phyloP scores from a whole-genome alignment of 2,888 invertebrate species.

The Smittia aterrima region DNA sequence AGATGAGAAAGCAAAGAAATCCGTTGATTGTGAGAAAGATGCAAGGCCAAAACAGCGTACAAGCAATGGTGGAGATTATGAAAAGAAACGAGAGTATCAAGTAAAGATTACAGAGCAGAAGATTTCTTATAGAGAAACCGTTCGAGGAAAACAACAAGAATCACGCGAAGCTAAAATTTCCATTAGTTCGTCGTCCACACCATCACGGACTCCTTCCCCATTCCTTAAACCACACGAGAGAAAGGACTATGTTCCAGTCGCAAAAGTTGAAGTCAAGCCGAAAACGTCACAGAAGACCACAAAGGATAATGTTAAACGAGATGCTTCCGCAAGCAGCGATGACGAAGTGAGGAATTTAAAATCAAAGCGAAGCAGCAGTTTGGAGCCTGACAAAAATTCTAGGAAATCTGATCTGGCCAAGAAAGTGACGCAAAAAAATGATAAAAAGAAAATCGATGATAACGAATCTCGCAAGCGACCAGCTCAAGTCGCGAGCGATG shows the following conservation, averaged over 20 bases:
- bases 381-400: slow-evolving; percentile 56
- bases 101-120: slow-evolving; percentile 13
- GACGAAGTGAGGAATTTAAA: slow-evolving; percentile 49
- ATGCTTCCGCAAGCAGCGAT: slow-evolving; percentile 52
- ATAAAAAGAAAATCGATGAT: slow-evolving; percentile 50
- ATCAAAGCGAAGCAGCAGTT: slow-evolving; percentile 34
- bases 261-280: slow-evolving; percentile 45
- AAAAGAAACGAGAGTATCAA: slow-evolving; percentile 41
- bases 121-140: background rate
- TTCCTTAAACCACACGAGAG: slow-evolving; percentile 64
- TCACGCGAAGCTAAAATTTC: background rate
- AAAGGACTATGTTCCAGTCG: slow-evolving; percentile 48
- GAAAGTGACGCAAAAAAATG: slow-evolving; percentile 46
- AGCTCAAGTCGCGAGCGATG: slow-evolving; percentile 46
- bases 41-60: slow-evolving; percentile 43
- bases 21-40: slow-evolving; percentile 45
- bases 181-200: slow-evolving; percentile 60
- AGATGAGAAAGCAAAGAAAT: slow-evolving; percentile 45
- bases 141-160: background rate
- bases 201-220: slow-evolving; percentile 83
- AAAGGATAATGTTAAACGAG: slow-evolving; percentile 50
- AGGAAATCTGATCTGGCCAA: slow-evolving; percentile 49
- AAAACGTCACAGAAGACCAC: slow-evolving; percentile 45
- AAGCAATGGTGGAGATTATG: slow-evolving; percentile 42
- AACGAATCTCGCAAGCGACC: slow-evolving; percentile 44